Base-by-base conservation (phyloP, 2,797 vertebrate species). In the Sparidentex hasta region DNA sequence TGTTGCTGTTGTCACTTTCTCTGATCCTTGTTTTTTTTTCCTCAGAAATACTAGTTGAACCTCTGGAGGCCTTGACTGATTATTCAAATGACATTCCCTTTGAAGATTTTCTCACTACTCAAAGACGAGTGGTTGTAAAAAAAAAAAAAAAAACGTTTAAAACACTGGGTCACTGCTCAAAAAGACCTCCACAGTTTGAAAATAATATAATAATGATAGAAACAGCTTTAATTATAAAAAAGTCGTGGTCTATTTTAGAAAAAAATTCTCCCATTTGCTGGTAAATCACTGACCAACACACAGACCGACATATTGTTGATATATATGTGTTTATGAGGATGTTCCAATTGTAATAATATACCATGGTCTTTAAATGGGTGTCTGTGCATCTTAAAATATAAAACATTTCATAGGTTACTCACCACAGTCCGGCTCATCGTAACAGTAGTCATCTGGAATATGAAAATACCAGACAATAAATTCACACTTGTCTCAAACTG, bases 361-460 rank as follows among this genome's bases (percentile, higher is more conserved):
- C 3, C 11, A 55, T 21, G 56, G 43, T 46, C 8, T 33, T 3
- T 8, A 16, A 21, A 2, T 41, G 20, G 0, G 8, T 27, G 3
- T 43, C 14, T 38, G 3, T 52, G n/a, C 9, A 11, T 46, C 52
- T 58, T 43, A 2, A 65, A 48, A 38, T 61, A 2, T 21, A 58
- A 21, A 48, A 55, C 0, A 43, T 1, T 18, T 8, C 6, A 21
- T 0, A 7, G 41, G 20, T 69, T 4, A 93, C 94, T 95, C 61
- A 96, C 95, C 92, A 87, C 95, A 95, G 1, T 91, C 71, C 8
- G 84, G 75, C 67, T 94, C 90, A 54, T 91, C 67, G 29, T 96
- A 96, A 84, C 95, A 96, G 81, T 93, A 96, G 29, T 95, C 92
- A 8, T 83, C 94, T 94, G 73, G 58, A 92, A 87, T 3, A 65